A percentile compares a stretch with the other conserved stretches of the same genome.
Conservation (phyloP, 1,140 invertebrate genomes). For the Zophobas morio region DNA sequence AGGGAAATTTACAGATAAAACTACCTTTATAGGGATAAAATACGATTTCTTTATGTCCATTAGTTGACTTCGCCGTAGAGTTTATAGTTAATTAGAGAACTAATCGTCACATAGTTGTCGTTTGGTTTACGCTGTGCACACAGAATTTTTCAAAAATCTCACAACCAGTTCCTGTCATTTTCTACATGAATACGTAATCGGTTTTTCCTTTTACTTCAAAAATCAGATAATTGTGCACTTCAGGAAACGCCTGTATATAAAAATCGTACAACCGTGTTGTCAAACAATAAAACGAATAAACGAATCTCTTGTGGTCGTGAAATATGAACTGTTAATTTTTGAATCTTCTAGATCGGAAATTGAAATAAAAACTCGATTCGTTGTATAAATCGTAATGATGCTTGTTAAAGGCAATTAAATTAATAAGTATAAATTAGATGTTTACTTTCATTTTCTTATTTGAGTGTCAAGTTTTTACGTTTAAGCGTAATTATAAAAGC, state of each 20-base stretch:
- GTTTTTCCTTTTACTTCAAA: background rate
- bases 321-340: too few relatives aligned
- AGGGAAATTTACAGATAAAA: constrained; percentile 32
- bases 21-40: constrained; percentile 30
- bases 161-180: constrained; percentile 35
- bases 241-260: too few relatives aligned
- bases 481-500: constrained; percentile 3
- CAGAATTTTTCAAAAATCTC: constrained; percentile 33
- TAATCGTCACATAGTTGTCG: constrained; percentile 35
- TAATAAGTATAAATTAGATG: constrained; percentile 36
- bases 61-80: constrained; percentile 30
- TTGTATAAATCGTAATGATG: constrained; percentile 4
- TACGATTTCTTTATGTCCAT: constrained; percentile 32
- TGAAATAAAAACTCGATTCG: background rate
- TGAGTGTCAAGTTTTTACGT: constrained; percentile 17
- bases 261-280: too few relatives aligned
- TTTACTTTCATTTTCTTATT: constrained; percentile 40
- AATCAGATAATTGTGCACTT: too few relatives aligned
- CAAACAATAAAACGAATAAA: too few relatives aligned
- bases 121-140: constrained; percentile 18
- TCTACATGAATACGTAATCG: constrained; percentile 26
- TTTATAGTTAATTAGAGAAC: constrained; percentile 37
- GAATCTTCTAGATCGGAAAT: background rate
- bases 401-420: constrained; percentile 33
- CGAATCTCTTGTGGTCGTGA: too few relatives aligned